Conservation (phyloP, 37 sponge, comb jelly and placozoan species). For the Amphimedon queenslandica region DNA sequence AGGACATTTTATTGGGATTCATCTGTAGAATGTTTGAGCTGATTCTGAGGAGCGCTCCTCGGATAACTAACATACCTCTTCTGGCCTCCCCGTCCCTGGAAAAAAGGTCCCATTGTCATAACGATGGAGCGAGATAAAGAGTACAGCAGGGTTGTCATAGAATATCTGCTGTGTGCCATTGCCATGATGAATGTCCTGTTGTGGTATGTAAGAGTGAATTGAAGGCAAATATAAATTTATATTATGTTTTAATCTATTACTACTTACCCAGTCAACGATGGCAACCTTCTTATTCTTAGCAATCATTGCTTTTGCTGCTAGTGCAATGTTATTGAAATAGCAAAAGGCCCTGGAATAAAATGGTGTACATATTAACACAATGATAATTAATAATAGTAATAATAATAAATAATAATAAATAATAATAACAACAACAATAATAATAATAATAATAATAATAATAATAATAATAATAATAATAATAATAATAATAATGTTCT, state of each 20-base stretch:
- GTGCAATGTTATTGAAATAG: conserved; percentile 91
- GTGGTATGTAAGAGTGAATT: background rate
- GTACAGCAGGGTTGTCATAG: conserved; percentile 74
- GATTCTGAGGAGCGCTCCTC: background rate
- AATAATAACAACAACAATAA: no score
- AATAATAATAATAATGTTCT: no score
- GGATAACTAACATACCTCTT: conserved; percentile 70
- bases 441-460: no score
- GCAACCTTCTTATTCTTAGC: conserved; percentile 66
- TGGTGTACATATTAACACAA: no score
- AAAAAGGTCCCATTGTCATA: conserved; percentile 92
- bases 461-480: no score
- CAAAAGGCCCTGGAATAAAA: conserved; percentile 76
- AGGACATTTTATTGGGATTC: no score
- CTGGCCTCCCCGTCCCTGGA: conserved; percentile 82
- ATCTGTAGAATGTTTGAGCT: no score
- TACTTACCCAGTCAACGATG: conserved; percentile 87
- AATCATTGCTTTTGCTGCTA: conserved; percentile 81
- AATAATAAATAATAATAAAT: no score
- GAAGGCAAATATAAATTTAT: no score
- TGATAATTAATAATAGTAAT: no score
- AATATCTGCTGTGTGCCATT: conserved; percentile 89
- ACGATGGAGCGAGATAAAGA: conserved; percentile 84
- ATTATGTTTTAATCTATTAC: no score
- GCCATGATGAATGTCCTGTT: conserved; percentile 90